A percentile compares a stretch with the other conserved stretches of the same genome.
Conservation (phyloP, 2,113 vertebrate genomes). For the Psilopsiagon aymara region DNA sequence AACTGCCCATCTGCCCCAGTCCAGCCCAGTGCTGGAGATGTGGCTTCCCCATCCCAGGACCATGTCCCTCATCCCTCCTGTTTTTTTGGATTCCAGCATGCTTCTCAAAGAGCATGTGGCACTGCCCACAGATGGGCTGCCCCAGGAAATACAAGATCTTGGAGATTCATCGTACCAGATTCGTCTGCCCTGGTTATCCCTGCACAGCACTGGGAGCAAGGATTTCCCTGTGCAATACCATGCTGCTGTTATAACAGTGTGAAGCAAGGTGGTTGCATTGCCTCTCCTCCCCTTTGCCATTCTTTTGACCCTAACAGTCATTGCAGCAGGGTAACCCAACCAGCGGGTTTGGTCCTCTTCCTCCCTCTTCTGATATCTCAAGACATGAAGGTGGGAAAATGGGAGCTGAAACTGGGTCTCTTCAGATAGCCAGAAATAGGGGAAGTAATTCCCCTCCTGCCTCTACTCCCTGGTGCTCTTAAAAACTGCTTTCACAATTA, state of each 20-base stretch:
- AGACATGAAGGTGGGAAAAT: not conserved
- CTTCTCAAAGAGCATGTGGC: not conserved
- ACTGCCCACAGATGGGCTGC: not conserved
- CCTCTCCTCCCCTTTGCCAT: not conserved
- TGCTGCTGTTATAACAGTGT: not conserved
- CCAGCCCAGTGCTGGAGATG: not conserved
- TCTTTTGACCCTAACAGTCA: not conserved
- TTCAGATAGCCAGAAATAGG: not conserved
- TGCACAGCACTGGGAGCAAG: rapidly evolving
- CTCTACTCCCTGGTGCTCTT: not conserved
- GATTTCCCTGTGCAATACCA: not conserved
- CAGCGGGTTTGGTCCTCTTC: rapidly evolving
- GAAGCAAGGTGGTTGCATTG: not conserved
- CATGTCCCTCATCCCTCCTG: not conserved
- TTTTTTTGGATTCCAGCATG: not conserved
- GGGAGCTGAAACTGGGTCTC: not conserved
- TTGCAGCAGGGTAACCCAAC: not conserved
- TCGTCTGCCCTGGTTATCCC: not conserved
- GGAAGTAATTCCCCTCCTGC: not conserved
- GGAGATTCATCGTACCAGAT: not conserved
- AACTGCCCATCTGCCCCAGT: rapidly evolving
- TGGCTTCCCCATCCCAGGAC: not conserved
- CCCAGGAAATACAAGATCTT: not conserved
- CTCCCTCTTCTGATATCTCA: not conserved
- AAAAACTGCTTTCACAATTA: not conserved